These are phyloP conservation scores for Platypus cylindrus DNA, from an alignment of 2,888 invertebrate species.

Conservation along the genomic window DNA sequence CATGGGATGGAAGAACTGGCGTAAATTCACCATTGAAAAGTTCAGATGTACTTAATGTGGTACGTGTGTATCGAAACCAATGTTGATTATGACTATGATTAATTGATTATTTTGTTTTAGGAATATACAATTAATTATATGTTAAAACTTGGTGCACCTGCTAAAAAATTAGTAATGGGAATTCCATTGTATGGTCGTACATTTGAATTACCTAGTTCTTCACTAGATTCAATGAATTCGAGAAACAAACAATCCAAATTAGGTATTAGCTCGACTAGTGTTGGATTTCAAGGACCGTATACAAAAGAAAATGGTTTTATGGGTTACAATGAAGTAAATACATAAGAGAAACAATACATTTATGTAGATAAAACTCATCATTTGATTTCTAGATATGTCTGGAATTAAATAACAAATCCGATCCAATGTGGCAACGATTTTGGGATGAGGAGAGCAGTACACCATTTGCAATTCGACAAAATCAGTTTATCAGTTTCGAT, in stretches of 20 bases:
- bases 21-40: conserved; percentile 66
- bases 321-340: conserved; percentile 72
- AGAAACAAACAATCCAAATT: conserved; percentile 33
- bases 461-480: conserved; percentile 47
- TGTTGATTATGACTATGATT: neutral
- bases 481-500: conserved; percentile 63
- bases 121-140: conserved; percentile 65
- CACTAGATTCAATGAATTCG: conserved; percentile 19
- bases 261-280: conserved; percentile 41
- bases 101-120: conserved; percentile 38
- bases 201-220: conserved; percentile 44
- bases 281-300: conserved; percentile 64
- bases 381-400: conserved; percentile 45
- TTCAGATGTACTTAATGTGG: conserved; percentile 53
- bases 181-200: conserved; percentile 75
- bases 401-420: conserved; percentile 44
- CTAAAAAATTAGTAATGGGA: conserved; percentile 68
- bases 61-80: no score
- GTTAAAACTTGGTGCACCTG: conserved; percentile 57
- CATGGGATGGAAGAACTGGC: conserved; percentile 64
- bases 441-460: conserved; percentile 60
- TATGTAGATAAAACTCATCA: no score
- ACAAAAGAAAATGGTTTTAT: conserved; percentile 72
- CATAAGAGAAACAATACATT: neutral
- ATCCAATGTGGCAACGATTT: conserved; percentile 51